These are phyloP conservation scores for Bovichtus variegatus DNA, from an alignment of 2,797 vertebrate genomes.

Conservation along the genomic window DNA sequence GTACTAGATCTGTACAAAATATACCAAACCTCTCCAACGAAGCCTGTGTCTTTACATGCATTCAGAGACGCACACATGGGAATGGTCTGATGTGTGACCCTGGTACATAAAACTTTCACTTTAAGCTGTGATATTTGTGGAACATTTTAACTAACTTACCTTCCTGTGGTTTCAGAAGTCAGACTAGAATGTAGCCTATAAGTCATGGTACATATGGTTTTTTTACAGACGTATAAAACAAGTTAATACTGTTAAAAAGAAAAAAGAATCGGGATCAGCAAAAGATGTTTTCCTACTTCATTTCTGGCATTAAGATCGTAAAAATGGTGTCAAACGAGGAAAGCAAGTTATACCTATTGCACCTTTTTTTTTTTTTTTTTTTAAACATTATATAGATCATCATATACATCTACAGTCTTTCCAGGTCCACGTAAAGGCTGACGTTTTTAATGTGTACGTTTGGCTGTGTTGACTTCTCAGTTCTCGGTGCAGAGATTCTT, in stretches of 20 bases:
- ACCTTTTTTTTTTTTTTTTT: conserved; percentile 61
- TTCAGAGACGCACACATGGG: conserved; percentile 67
- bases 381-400: conserved; percentile 64
- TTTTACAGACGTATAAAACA: conserved; percentile 40
- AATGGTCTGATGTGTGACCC: conserved; percentile 59
- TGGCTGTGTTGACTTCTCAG: conserved; percentile 37
- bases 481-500: conserved; percentile 59
- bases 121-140: conserved; percentile 25
- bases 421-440: conserved; percentile 34
- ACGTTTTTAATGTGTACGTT: conserved; percentile 33
- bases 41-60: conserved; percentile 69
- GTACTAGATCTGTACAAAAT: conserved; percentile 88
- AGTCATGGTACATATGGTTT: conserved; percentile 7
- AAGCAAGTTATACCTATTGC: conserved; percentile 50
- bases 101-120: conserved; percentile 34
- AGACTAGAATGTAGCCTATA: conserved; percentile 9
- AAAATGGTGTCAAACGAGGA: conserved; percentile 54
- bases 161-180: conserved; percentile 12
- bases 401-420: conserved; percentile 76
- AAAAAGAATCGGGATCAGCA: conserved; percentile 21
- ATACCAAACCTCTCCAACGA: conserved; percentile 79
- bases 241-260: conserved; percentile 51
- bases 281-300: conserved; percentile 27
- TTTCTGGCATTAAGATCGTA: conserved; percentile 9
- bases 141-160: background rate